These are phyloP conservation scores for Epinotia nisella DNA, from an alignment of 2,888 invertebrate genomes.

Conservation along the genomic window DNA sequence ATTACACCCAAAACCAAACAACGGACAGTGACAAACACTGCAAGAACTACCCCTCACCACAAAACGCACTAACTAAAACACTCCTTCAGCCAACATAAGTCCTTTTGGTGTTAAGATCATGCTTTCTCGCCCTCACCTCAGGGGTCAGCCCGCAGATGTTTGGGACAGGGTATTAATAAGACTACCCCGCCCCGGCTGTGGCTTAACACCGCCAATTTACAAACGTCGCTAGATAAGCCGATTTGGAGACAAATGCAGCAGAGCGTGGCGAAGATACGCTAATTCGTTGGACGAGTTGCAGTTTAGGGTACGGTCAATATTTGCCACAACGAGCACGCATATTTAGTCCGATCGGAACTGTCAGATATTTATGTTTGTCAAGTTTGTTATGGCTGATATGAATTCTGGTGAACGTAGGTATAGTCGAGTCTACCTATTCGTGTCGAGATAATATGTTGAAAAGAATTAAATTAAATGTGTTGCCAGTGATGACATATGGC, in stretches of 20 bases:
- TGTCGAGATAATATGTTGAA: too few species aligned
- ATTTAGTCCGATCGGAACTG: too few species aligned
- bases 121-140: conserved; percentile 53
- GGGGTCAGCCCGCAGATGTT: conserved; percentile 81
- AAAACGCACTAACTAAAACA: conserved; percentile 8
- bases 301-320: not conserved
- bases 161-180: conserved; percentile 84
- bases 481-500: too few species aligned
- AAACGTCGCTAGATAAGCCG: conserved; percentile 60
- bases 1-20: conserved; percentile 40
- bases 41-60: conserved; percentile 48
- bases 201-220: conserved; percentile 71
- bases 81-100: not conserved
- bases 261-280: conserved; percentile 52
- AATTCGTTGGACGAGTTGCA: conserved; percentile 49
- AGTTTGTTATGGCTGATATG: too few species aligned
- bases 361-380: too few species aligned
- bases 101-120: not conserved
- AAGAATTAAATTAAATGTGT: too few species aligned
- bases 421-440: too few species aligned
- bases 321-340: too few species aligned
- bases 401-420: too few species aligned
- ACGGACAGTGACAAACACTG: conserved; percentile 59
- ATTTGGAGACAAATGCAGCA: conserved; percentile 63
- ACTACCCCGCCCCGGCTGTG: conserved; percentile 66